These are phyloP conservation scores for Cyrtorhinus lividipennis DNA, from an alignment of 1,140 invertebrate species.

Conservation along the genomic window DNA sequence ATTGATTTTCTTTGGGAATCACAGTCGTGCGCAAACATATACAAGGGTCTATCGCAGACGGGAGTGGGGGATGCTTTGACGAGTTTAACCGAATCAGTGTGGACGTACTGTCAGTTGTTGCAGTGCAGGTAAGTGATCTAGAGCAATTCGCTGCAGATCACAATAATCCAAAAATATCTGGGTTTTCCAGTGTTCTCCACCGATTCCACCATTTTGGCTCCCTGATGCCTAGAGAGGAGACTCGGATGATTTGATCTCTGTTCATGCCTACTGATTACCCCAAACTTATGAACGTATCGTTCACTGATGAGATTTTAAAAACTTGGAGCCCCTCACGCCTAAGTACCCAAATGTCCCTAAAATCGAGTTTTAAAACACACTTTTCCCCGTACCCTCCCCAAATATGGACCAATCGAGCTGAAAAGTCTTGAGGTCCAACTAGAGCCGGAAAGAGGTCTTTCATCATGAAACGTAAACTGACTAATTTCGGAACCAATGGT, in stretches of 20 bases:
- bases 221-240: too few species aligned
- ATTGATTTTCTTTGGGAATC: conserved; percentile 9
- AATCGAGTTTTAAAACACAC: too few species aligned
- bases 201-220: neutral
- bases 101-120: conserved; percentile 83
- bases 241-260: neutral
- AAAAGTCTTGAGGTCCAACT: too few species aligned
- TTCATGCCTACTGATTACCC: neutral
- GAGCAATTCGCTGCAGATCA: neutral
- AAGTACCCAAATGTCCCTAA: too few species aligned
- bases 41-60: conserved; percentile 78
- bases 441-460: too few species aligned
- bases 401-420: too few species aligned
- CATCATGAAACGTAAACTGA: too few species aligned
- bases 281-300: neutral
- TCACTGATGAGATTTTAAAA: neutral
- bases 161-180: neutral
- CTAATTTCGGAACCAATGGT: too few species aligned
- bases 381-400: too few species aligned
- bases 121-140: conserved; percentile 73
- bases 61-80: conserved; percentile 92
- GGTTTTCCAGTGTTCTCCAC: too few species aligned
- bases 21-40: conserved; percentile 75
- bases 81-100: conserved; percentile 89
- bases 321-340: too few species aligned